These are phyloP conservation scores for Cistogaster globosa DNA, from an alignment of 2,888 invertebrate species.

Conservation along the genomic window DNA sequence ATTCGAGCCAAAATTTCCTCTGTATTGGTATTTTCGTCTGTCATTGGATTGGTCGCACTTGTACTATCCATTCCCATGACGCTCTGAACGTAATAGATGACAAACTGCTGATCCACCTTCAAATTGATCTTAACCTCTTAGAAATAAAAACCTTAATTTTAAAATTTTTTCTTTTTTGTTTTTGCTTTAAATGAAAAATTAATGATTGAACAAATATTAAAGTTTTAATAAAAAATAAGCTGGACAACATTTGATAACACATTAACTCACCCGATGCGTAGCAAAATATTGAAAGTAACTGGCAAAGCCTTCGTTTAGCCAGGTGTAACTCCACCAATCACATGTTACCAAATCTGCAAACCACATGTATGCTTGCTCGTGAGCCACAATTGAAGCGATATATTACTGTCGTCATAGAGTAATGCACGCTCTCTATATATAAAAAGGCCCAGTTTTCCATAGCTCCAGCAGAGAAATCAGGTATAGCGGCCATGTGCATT, in stretches of 20 bases:
- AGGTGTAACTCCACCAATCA: slow-evolving; percentile 85
- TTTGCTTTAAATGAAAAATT: not conserved
- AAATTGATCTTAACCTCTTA: slow-evolving; percentile 85
- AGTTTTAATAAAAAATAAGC: not conserved
- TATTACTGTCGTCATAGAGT: slow-evolving; percentile 87
- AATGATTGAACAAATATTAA: no score
- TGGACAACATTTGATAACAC: not conserved
- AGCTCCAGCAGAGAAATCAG: slow-evolving; percentile 92
- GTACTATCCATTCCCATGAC: slow-evolving; percentile 86
- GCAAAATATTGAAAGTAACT: slow-evolving; percentile 89
- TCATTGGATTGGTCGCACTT: slow-evolving; percentile 85
- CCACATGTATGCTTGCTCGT: slow-evolving; percentile 87
- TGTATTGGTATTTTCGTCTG: slow-evolving; percentile 84
- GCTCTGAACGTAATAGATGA: slow-evolving; percentile 87
- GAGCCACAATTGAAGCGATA: slow-evolving; percentile 85
- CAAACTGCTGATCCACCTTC: slow-evolving; percentile 88
- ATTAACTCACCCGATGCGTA: slow-evolving; percentile 77
- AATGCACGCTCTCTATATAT: slow-evolving; percentile 90
- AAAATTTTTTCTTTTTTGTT: not conserved
- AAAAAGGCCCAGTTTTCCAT: slow-evolving; percentile 96
- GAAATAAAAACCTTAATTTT: not conserved
- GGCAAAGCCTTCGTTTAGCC: slow-evolving; percentile 87
- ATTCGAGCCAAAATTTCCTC: slow-evolving; percentile 85
- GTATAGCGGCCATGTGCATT: slow-evolving; percentile 92
- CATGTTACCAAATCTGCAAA: slow-evolving; percentile 86